Evolutionary conservation across 2,888 invertebrate genomes (phyloP), one percentile per base, ranked within the genome.

Genomic region (Pandemis corylana): DNA sequence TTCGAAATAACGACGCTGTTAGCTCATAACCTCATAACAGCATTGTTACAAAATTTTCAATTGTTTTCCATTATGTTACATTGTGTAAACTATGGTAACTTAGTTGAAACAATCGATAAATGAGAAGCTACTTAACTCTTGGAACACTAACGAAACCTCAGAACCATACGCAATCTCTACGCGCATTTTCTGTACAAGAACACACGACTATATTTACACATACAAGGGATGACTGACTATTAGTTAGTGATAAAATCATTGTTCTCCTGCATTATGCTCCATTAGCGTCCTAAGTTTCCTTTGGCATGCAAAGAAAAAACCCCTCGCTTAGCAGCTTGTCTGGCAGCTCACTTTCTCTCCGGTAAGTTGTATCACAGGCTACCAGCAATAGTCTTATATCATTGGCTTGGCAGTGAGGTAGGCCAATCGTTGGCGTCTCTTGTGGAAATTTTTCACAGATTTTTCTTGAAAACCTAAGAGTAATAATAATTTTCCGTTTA

Each of bases 21-120:
- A 59, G 44, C n/a, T 13, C 61, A 20, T 20, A 46, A 12, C 15
- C 66, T 64, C 51, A 36, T 20, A 41, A n/a, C 7, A n/a, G 28
- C 61, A 64, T 69, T 74, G 69, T 69, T 36, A 46, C 46, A 12
- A 49, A 59, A n/a, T 44, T 68, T 44, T n/a, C 15, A 20, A 56
- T 56, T 20, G 51, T 56, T 56, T 56, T 56, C 20, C 15, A 56
- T 56, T 56, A 15, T 7, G 15, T 15, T n/a, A 20, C 56, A 9
- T 59, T 28, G 28, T 28, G 59, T 59, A 59, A 28, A 59, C 59
- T 12, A 15, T 4, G 59, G 28, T 28, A 59, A 59, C 28, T 59
- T 28, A 28, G 7, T n/a, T 53, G 53, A 53, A 7, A 2, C 15
- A 53, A 15, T 53, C 53, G 12, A 13, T 15, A 53, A 53, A 53